Evolutionary conservation across 2,888 invertebrate genomes (phyloP).

Genomic region (Danaus chrysippus): DNA sequence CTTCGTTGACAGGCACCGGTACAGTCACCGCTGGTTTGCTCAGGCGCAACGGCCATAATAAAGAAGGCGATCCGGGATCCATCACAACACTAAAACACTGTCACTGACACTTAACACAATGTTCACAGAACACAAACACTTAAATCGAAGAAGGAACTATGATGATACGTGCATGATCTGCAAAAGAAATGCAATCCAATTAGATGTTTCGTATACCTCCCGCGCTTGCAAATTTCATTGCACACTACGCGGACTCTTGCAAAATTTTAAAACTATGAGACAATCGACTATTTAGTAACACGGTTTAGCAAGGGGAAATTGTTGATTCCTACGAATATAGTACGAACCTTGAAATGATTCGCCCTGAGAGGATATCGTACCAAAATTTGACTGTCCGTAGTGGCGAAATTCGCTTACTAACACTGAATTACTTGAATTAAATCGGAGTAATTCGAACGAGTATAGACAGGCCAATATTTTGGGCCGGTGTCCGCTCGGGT

Average conservation of each 20-base stretch:
- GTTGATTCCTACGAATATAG: conserved; percentile 60
- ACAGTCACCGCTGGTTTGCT: conserved; percentile 61
- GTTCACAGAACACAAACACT: conserved; percentile 73
- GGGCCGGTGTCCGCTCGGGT: conserved; percentile 80
- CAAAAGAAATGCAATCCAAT: conserved; percentile 60
- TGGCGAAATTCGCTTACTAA: conserved; percentile 60
- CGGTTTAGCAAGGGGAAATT: conserved; percentile 71
- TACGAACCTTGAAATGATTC: conserved; percentile 78
- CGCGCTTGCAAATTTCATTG: conserved; percentile 43
- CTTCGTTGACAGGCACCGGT: conserved; percentile 44
- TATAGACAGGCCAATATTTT: conserved; percentile 78
- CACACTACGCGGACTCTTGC: conserved; percentile 47
- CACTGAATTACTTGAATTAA: conserved; percentile 68
- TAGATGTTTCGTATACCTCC: conserved; percentile 37
- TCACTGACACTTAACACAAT: conserved; percentile 64
- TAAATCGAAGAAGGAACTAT: conserved; percentile 70
- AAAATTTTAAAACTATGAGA: conserved; percentile 60
- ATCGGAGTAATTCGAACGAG: conserved; percentile 72
- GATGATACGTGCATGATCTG: conserved; percentile 78
- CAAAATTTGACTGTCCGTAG: conserved; percentile 78
- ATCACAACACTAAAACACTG: conserved; percentile 67
- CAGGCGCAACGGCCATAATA: conserved; percentile 72
- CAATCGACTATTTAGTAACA: conserved; percentile 61
- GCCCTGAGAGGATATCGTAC: conserved; percentile 79
- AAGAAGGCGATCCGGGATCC: conserved; percentile 74